Percentiles rank a stretch among this genome's conserved stretches.
These are phyloP conservation scores for Hydrochoerus hydrochaeris DNA, from an alignment of 2,113 vertebrate species.

Conservation along the genomic window DNA sequence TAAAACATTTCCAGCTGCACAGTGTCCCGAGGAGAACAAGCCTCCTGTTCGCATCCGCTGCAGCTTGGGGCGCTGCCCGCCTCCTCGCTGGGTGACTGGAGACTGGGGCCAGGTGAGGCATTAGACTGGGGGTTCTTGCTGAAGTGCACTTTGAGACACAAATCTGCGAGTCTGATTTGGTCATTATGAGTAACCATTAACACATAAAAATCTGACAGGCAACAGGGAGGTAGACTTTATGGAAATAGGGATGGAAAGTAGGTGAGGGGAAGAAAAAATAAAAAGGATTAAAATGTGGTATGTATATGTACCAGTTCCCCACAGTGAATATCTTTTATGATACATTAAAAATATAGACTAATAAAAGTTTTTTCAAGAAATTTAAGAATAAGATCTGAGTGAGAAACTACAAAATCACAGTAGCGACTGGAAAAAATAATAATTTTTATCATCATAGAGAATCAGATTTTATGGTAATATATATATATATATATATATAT, in stretches of 20 bases:
- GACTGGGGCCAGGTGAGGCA: conserved; percentile 97
- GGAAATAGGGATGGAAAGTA: background rate
- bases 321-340: background rate
- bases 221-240: background rate
- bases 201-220: background rate
- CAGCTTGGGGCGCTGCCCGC: conserved; percentile 95
- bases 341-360: background rate
- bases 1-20: conserved; percentile 93
- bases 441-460: background rate
- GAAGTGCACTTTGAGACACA: background rate
- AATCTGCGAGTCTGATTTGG: background rate
- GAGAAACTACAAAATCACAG: background rate
- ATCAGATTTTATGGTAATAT: too few relatives aligned
- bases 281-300: background rate
- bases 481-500: too few relatives aligned
- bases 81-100: conserved; percentile 96
- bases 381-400: background rate
- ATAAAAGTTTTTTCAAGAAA: background rate
- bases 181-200: background rate
- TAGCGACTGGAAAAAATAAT: background rate
- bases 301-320: background rate
- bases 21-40: conserved; percentile 94
- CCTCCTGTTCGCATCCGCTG: conserved; percentile 96
- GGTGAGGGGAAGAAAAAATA: background rate
- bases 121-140: background rate